Evolutionary conservation across 2,888 invertebrate genomes (phyloP), one percentile per base, ranked within the genome.

Genomic region (Trichopoda pennipes): DNA sequence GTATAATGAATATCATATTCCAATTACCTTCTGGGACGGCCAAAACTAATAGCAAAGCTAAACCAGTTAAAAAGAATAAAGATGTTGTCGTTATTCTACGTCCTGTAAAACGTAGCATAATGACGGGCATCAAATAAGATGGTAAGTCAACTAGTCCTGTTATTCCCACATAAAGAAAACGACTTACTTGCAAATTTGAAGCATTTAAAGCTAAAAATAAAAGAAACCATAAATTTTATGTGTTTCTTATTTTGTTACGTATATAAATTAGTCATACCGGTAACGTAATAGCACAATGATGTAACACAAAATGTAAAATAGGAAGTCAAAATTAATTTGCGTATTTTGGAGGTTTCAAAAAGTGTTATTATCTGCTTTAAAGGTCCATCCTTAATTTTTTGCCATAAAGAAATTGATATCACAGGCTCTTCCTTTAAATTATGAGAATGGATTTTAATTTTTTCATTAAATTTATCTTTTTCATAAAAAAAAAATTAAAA

Each of bases 91-190:
- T 91, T 4, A 88, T 86, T 77, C 92, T 91, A 6, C 93, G 90
- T 28, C 93, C 93, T 51, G 92, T 89, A 17, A 89, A 88, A 74
- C 90, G 89, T 8, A 93, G 84, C 84, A 93, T 89, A 7, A 92
- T 89, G 28, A 92, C 90, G 0, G 93, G 92, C 21, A 93, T 87
- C 55, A 93, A 74, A 83, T 93, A 93, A n/a, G 92, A 92, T 3
- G 93, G 92, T 79, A 92, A 91, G 85, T 93, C 93, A 3, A 92
- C 92, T 19, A 92, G 85, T 28, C 93, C 93, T 75, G 92, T 92
- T 73, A 92, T 88, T 1, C 92, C 90, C 10, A 92, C 91, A 49
- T 91, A 93, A 1, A 92, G 84, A 84, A 92, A 92, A 42, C 92
- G 92, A 86, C 93, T 91, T 1, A 92, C 92, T 1, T 91, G 90